Percentiles rank a stretch among this genome's conserved stretches.
Evolutionary conservation across 2,888 invertebrate genomes (phyloP).

Genomic region (Caenorhabditis sp.): DNA sequence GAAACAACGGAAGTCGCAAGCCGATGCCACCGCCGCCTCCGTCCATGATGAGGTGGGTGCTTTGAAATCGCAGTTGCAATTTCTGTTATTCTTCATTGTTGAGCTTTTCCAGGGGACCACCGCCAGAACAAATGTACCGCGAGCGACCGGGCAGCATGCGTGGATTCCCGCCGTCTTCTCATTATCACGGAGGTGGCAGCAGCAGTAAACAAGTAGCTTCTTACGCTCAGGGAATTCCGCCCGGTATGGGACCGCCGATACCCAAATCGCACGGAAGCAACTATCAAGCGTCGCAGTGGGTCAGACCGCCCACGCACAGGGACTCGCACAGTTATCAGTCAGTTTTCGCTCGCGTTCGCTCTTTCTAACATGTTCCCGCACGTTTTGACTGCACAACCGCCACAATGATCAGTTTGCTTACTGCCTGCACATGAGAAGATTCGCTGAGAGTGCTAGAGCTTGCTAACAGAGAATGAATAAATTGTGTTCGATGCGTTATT

Average conservation of each 20-base stretch:
- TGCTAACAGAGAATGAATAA: neutral
- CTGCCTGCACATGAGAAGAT: too few species aligned
- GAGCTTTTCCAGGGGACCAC: conserved; percentile 20
- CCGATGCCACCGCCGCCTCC: conserved; percentile 30
- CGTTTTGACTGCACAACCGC: conserved; percentile 1
- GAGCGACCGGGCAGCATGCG: conserved; percentile 42
- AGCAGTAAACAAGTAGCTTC: conserved; percentile 46
- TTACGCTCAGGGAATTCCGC: conserved; percentile 56
- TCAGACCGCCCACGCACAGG: conserved; percentile 53
- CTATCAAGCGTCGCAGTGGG: conserved; percentile 53
- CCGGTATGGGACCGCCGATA: conserved; percentile 53
- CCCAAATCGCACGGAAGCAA: conserved; percentile 33
- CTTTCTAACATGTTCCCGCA: conserved; percentile 1
- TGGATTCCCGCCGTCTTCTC: conserved; percentile 39
- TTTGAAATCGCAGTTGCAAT: neutral
- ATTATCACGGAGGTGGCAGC: conserved; percentile 23
- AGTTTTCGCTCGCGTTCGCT: conserved; percentile 45
- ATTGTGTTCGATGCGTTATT: too few species aligned
- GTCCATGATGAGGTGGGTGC: conserved; percentile 16
- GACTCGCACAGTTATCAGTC: conserved; percentile 53
- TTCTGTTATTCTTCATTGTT: too few species aligned
- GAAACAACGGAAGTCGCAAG: conserved; percentile 22
- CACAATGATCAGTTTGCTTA: too few species aligned
- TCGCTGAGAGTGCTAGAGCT: too few species aligned
- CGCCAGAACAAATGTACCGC: conserved; percentile 29